Base-by-base conservation (phyloP, 2,113 vertebrate genomes). In the Heliornis fulica region DNA sequence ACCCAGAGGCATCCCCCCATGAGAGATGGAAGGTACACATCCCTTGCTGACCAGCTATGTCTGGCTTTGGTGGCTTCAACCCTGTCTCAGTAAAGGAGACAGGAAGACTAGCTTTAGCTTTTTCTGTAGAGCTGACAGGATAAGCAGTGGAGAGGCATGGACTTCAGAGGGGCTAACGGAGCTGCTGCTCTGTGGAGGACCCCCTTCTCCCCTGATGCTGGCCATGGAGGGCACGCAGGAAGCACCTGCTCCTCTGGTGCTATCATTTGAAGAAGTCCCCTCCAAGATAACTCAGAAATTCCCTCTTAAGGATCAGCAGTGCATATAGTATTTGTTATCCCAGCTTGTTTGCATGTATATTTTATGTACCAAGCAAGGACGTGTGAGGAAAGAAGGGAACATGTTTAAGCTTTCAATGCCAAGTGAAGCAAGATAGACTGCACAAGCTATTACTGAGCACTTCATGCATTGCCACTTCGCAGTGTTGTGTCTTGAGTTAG, bases 21-120 rank as follows among this genome's bases (percentile, higher is more conserved):
- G 18, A 15, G 38, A 57, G 38, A 18, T 0, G 1, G 36, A 36
- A 45, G 5, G 51, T 36, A 7, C 31, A 57, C 19, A 23, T 41
- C 53, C 38, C 50, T 59, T 4, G 3, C 1, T 5, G 61, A 32
- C 19, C 0, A 0, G 7, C 34, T 43, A 7, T 7, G 2, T 11
- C 1, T 7, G 26, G 5, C 59, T 80, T 76, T 36, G 59, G 54
- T 80, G 78, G 28, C 32, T 41, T 40, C 36, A 29, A 2, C 0
- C 0, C 28, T 75, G 19, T 26, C 22, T 10, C 0, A 1, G 17
- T 76, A n/a, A 71, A 78, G 34, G 9, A 82, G 45, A 93, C 40
- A 43, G 40, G 70, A 93, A 74, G 18, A 20, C 4, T 21, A 23
- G 20, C 66, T 70, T 53, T 53, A 56, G 13, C 29, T 83, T 32